Conservation (phyloP, 2,113 vertebrate genomes). For the Todiramphus chloris region DNA sequence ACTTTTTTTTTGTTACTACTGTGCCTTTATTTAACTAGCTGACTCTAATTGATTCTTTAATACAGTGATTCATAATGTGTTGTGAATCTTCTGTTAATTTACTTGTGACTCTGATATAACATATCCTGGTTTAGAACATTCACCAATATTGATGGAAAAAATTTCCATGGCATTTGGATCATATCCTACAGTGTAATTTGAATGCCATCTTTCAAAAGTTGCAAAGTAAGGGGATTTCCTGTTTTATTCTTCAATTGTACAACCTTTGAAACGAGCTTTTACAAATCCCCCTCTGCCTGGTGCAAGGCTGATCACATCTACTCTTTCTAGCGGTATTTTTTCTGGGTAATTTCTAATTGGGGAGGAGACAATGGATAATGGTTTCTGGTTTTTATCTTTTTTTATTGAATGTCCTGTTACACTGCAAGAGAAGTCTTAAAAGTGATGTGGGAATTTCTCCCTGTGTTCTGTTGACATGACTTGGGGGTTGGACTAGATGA, state of each 20-base stretch:
- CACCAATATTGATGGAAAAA: background rate
- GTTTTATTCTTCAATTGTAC: background rate
- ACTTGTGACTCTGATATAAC: background rate
- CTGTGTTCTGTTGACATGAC: background rate
- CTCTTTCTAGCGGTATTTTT: background rate
- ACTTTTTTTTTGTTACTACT: background rate
- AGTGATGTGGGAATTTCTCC: background rate
- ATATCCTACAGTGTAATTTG: background rate
- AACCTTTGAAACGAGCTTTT: background rate
- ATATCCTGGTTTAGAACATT: conserved; percentile 47
- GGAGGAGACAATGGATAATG: background rate
- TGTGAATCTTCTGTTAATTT: conserved; percentile 26
- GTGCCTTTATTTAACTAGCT: conserved; percentile 23
- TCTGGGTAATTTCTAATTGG: background rate
- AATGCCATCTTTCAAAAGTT: background rate
- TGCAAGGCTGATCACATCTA: background rate
- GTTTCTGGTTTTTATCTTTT: background rate
- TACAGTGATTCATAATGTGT: background rate
- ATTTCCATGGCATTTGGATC: conserved; percentile 2
- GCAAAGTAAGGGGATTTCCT: conserved; percentile 40
- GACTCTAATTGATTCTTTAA: conserved; percentile 14
- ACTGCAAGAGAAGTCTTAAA: background rate
- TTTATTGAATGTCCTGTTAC: background rate
- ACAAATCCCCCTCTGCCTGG: background rate
- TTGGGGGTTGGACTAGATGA: background rate